phyloP scores from a whole-genome alignment of 2,888 invertebrate species.

The Thereva unica region DNA sequence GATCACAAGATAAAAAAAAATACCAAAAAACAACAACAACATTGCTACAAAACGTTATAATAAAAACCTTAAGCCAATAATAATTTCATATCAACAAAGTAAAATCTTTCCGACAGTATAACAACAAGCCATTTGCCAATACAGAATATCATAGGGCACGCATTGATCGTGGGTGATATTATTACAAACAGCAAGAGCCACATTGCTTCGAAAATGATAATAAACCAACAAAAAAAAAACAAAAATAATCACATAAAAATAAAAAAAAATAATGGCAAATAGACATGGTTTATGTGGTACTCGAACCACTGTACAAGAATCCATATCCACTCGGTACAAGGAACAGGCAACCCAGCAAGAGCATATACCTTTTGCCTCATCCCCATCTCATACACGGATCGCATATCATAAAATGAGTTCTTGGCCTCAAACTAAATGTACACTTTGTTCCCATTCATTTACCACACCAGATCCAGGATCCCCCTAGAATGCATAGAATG shows the following conservation, averaged over 20 bases:
- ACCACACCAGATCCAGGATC: slow-evolving; percentile 6
- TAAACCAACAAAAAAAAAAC: too few species aligned
- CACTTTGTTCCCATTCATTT: slow-evolving; percentile 34
- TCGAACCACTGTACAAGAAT: background rate
- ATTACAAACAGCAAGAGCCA: slow-evolving; percentile 16
- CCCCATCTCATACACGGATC: slow-evolving; percentile 25
- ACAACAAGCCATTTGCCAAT: slow-evolving; percentile 24
- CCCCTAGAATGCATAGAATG: slow-evolving; percentile 18
- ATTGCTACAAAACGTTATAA: slow-evolving; percentile 15
- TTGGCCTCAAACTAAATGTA: slow-evolving; percentile 29
- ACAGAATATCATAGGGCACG: slow-evolving; percentile 11
- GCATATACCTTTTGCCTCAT: slow-evolving; percentile 11
- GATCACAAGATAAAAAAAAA: too few species aligned
- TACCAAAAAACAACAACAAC: background rate
- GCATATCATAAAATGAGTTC: slow-evolving; percentile 37
- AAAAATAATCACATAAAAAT: too few species aligned
- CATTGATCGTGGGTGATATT: slow-evolving; percentile 32
- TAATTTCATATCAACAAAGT: slow-evolving; percentile 22
- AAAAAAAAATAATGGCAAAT: background rate
- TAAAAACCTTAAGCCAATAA: slow-evolving; percentile 23
- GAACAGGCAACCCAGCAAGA: background rate
- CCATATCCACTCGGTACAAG: too few species aligned
- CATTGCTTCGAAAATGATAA: background rate
- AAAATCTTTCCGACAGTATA: slow-evolving; percentile 5
- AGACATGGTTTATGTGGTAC: slow-evolving; percentile 23